These are phyloP conservation scores for Larimichthys polyactis DNA, from an alignment of 2,113 vertebrate species.

Conservation along the genomic window DNA sequence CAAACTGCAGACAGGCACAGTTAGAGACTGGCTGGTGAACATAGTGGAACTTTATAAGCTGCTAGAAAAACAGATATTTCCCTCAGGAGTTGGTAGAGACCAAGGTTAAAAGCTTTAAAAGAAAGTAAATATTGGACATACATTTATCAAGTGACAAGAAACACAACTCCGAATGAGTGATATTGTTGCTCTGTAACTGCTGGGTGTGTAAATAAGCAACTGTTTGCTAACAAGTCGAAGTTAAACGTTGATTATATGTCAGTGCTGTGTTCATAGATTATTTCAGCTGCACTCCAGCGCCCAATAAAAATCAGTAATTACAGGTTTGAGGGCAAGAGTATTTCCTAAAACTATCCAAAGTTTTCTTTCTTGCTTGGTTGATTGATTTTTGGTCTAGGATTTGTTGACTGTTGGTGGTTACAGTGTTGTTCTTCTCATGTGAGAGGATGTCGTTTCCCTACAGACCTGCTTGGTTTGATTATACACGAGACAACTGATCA, in stretches of 20 bases:
- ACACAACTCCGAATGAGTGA: not conserved
- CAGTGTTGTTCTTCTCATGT: constrained; percentile 34
- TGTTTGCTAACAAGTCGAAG: not conserved
- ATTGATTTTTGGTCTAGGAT: not conserved
- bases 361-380: not conserved
- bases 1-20: no score
- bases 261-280: not conserved
- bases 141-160: not conserved
- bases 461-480: constrained; percentile 67
- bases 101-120: no score
- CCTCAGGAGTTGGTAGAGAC: no score
- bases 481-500: constrained; percentile 64
- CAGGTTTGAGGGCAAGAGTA: not conserved
- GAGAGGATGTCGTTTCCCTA: constrained; percentile 49
- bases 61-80: no score
- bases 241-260: not conserved
- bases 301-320: not conserved
- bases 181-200: not conserved
- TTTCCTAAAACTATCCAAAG: not conserved
- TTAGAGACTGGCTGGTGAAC: no score
- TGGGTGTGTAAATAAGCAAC: not conserved
- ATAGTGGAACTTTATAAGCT: no score
- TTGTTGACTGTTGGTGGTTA: not conserved
- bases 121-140: no score
- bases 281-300: not conserved